phyloP scores from a whole-genome alignment of 2,797 vertebrate species.

The Falco columbarius region DNA sequence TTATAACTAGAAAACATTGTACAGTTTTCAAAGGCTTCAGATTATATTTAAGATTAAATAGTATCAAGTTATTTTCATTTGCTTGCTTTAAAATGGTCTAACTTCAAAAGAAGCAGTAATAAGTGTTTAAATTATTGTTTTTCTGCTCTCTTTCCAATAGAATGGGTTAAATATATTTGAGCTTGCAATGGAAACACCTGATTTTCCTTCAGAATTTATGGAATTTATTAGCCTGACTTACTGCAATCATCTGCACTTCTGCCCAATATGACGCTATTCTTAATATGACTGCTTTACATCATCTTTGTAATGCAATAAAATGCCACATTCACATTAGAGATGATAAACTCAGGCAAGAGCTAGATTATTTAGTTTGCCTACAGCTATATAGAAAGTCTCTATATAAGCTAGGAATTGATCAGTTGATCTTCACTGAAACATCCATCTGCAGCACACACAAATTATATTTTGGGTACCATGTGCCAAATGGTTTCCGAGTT shows the following conservation, averaged over 20 bases:
- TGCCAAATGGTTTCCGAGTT: background rate
- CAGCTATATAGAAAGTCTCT: background rate
- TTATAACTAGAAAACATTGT: background rate
- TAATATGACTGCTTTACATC: background rate
- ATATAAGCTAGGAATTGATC: background rate
- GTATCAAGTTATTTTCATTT: background rate
- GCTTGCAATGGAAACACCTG: background rate
- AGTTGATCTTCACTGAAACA: background rate
- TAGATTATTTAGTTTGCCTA: background rate
- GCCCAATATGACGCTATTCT: background rate
- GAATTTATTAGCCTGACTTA: background rate
- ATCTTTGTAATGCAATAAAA: background rate
- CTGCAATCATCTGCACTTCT: background rate
- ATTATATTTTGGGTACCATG: background rate
- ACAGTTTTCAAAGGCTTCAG: background rate
- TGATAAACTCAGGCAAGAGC: background rate
- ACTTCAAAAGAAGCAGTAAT: background rate
- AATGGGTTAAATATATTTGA: background rate
- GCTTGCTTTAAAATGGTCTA: background rate
- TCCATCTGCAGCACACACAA: background rate
- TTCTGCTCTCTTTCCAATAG: background rate
- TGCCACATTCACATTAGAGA: background rate
- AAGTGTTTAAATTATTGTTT: background rate
- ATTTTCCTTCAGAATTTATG: constrained; percentile 3
- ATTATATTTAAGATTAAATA: background rate